phyloP scores from a whole-genome alignment of 2,113 vertebrate genomes.

The Zapus hudsonius region DNA sequence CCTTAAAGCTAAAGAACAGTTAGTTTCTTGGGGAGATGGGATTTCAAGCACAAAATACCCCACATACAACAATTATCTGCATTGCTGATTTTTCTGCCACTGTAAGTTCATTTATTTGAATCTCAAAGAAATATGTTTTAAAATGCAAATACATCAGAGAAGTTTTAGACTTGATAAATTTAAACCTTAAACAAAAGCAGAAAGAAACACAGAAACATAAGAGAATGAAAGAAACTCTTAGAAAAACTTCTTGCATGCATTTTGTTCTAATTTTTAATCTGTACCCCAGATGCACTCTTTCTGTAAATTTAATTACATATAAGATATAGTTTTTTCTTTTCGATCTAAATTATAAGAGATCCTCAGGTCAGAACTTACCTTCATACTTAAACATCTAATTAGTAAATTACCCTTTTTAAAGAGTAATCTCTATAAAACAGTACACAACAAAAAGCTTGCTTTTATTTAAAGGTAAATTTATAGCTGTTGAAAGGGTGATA shows the following conservation, averaged over 20 bases:
- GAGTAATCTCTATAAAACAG: background rate
- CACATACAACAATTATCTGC: background rate
- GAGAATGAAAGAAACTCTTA: background rate
- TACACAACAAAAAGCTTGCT: background rate
- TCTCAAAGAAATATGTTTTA: conserved; percentile 42
- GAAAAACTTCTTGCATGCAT: background rate
- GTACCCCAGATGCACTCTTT: background rate
- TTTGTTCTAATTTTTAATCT: conserved; percentile 34
- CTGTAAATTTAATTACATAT: background rate
- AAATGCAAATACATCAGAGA: conserved; percentile 37
- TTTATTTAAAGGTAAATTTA: background rate
- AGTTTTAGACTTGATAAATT: conserved; percentile 7
- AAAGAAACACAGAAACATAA: background rate
- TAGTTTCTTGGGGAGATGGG: background rate
- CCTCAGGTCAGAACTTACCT: background rate
- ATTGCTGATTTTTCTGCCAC: background rate
- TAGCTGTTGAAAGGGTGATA: background rate
- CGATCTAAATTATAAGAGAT: background rate
- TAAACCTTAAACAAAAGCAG: background rate
- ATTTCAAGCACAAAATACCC: background rate
- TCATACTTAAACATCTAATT: conserved; percentile 32
- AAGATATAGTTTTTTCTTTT: background rate
- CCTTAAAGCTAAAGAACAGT: conserved; percentile 25
- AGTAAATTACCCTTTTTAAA: conserved; percentile 26
- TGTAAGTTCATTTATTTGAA: background rate